Percentiles rank a stretch among this genome's conserved stretches.
Conservation (phyloP, 1,140 invertebrate genomes). For the Magallana ariakensis region DNA sequence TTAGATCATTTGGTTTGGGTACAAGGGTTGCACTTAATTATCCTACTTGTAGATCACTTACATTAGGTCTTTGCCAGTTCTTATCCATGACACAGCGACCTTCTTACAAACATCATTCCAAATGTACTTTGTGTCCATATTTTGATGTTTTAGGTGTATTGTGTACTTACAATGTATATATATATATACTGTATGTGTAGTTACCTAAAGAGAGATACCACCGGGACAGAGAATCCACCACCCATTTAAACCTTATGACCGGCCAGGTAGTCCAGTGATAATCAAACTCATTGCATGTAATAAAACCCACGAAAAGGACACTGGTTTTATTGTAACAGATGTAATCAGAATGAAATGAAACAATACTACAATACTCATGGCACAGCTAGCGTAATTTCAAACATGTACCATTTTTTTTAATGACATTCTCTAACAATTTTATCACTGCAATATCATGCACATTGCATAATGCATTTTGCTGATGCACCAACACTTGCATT, state of each 20-base stretch:
- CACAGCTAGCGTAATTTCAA: constrained; percentile 4
- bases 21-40: constrained; percentile 6
- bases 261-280: constrained; percentile 8
- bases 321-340: neutral
- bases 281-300: neutral
- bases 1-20: neutral
- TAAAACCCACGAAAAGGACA: neutral
- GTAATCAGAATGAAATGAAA: too few species aligned
- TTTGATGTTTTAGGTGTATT: too few species aligned
- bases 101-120: neutral
- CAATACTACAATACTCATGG: neutral
- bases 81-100: neutral
- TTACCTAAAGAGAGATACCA: neutral
- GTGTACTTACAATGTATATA: too few species aligned
- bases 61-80: neutral
- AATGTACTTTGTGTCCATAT: neutral
- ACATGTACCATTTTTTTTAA: neutral
- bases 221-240: neutral
- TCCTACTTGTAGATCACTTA: neutral
- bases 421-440: neutral
- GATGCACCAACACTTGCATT: neutral
- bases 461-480: neutral
- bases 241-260: constrained; percentile 25
- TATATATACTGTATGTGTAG: neutral
- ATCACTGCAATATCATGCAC: neutral